These are phyloP conservation scores for Dufourea novaeangliae DNA, from an alignment of 1,140 invertebrate genomes.

Conservation along the genomic window DNA sequence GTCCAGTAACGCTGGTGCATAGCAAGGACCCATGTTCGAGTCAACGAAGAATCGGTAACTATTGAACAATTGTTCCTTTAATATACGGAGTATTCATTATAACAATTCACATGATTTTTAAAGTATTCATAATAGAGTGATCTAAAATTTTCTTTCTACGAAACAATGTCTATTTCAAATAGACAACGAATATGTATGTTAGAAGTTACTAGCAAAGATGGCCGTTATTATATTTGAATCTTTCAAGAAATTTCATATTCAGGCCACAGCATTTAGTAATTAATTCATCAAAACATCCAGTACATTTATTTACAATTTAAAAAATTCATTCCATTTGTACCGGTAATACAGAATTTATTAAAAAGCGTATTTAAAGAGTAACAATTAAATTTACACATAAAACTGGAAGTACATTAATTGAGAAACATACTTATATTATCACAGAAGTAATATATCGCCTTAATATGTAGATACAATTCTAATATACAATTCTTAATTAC, in stretches of 20 bases:
- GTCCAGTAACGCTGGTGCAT: too few species aligned
- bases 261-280: too few species aligned
- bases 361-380: conserved; percentile 12
- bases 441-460: conserved; percentile 21
- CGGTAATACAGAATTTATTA: conserved; percentile 28
- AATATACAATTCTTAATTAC: background rate
- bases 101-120: background rate
- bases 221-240: too few species aligned
- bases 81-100: background rate
- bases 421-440: conserved; percentile 20
- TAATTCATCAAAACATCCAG: background rate
- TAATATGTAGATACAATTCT: background rate
- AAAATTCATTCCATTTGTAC: background rate
- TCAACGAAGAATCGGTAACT: background rate
- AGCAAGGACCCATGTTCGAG: background rate
- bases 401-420: conserved; percentile 4
- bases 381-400: conserved; percentile 18
- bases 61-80: too few species aligned
- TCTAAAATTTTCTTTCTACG: too few species aligned
- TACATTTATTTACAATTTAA: conserved; percentile 1
- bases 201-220: too few species aligned
- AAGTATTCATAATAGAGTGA: too few species aligned
- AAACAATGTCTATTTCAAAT: background rate
- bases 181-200: too few species aligned
- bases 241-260: background rate